These are phyloP conservation scores for Cerastis rubricosa DNA, from an alignment of 2,888 invertebrate species.

Conservation along the genomic window DNA sequence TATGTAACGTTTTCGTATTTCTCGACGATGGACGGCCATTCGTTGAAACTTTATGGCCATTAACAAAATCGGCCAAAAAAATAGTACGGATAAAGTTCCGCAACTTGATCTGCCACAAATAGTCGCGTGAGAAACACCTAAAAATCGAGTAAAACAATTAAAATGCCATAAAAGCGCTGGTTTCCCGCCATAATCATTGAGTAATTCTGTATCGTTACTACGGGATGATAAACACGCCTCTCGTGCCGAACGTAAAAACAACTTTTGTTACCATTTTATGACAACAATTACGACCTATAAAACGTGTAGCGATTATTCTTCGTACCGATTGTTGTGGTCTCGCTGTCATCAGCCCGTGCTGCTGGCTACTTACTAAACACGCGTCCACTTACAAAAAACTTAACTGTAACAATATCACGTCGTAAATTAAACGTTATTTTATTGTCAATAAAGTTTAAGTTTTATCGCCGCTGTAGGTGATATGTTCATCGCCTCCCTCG, in stretches of 20 bases:
- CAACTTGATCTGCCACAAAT: constrained; percentile 73
- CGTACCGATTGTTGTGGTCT: constrained; percentile 88
- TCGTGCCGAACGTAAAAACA: constrained; percentile 89
- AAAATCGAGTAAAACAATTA: constrained; percentile 84
- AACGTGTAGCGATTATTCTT: constrained; percentile 89
- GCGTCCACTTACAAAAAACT: constrained; percentile 64
- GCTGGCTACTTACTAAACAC: constrained; percentile 73
- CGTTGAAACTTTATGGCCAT: constrained; percentile 48
- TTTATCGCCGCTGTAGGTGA: constrained; percentile 63
- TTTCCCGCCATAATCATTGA: constrained; percentile 86
- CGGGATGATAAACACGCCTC: constrained; percentile 87
- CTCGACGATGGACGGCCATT: constrained; percentile 35
- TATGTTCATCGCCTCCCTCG: constrained; percentile 68
- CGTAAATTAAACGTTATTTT: constrained; percentile 76
- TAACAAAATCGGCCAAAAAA: constrained; percentile 54
- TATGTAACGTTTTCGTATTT: constrained; percentile 45
- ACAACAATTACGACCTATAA: constrained; percentile 91
- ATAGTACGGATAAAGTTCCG: constrained; percentile 66
- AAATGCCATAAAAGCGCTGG: constrained; percentile 82
- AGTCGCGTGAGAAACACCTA: constrained; percentile 73
- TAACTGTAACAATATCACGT: constrained; percentile 66
- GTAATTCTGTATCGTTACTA: constrained; percentile 84
- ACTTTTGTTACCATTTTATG: constrained; percentile 90
- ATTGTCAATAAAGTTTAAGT: constrained; percentile 70
- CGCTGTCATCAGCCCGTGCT: constrained; percentile 84